Base-by-base conservation (phyloP, 2,888 invertebrate genomes). In the Clivina fossor region DNA sequence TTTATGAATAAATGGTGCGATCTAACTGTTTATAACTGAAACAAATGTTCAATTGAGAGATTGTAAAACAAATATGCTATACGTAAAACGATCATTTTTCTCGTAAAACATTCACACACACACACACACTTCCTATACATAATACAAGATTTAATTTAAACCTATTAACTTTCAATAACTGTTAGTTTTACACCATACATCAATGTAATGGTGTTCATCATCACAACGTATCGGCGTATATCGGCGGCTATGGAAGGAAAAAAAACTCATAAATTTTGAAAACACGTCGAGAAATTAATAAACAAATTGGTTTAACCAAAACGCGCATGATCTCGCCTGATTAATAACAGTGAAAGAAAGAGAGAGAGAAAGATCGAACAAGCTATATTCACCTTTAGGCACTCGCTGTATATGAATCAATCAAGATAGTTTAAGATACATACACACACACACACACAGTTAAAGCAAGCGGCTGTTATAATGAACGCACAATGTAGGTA, bases 401-500 rank as follows among this genome's bases (percentile, higher is more conserved):
- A 24, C 26, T 44, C 37, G 44, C 15, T 40, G 46, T 47, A 40
- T 55, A 55, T 55, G 55, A 55, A 55, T 55, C 55, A 55, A 55
- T 55, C 55, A 47, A n/a, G n/a, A n/a, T n/a, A n/a, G n/a, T n/a
- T n/a, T n/a, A n/a, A n/a, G n/a, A n/a, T n/a, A n/a, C n/a, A n/a
- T n/a, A n/a, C n/a, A n/a, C n/a, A n/a, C n/a, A n/a, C n/a, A n/a
- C n/a, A n/a, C n/a, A n/a, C n/a, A n/a, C n/a, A n/a, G n/a, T n/a
- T n/a, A n/a, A n/a, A 47, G 13, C 35, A 13, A 9, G 47, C 40
- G 20, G 55, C 47, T 15, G 46, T n/a, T 32, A 33, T 44, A 44
- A 53, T 53, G 53, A 38, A 53, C 53, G 44, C 53, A 53, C 53
- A 53, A 53, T 53, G 53, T 53, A 44, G 55, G 55, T 55, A 55